Evolutionary conservation across 1,140 invertebrate genomes (phyloP), one percentile per base, ranked within the genome.

Genomic region (Drosophila bocki): DNA sequence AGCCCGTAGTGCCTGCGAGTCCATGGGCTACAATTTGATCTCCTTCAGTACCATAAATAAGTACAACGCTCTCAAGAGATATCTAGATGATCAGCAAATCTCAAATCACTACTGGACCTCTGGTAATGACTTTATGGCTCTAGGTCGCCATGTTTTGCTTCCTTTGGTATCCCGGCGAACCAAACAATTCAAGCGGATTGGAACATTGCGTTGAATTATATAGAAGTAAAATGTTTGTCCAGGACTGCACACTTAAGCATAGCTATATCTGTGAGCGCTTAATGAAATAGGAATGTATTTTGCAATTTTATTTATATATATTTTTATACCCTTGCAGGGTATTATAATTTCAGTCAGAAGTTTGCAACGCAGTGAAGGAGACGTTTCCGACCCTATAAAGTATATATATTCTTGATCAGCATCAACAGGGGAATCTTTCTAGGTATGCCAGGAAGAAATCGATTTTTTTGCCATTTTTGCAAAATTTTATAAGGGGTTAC

Each of bases 71-170:
- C 3, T 75, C 2, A 57, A 64, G 29, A 15, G 26, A 7, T 75
- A 67, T 44, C 7, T 75, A 1, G 33, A 12, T 12, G 22, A 37
- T 19, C 41, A 60, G 2, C 26, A 56, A 3, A 32, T 68, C 6
- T 3, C n/a, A 19, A 2, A 45, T 22, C 13, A 5, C 7, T 75
- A 61, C 19, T 78, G 75, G 75, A 75, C 72, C 6, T 69, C 57
- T 2, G 75, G 75, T 1, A 50, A 41, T 6, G 72, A 76, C 13
- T 54, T 57, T 39, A 42, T n/a, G 2, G 29, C 19, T 11, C 29
- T 39, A n/a, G 72, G 51, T 0, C 11, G 19, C 0, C 72, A 78
- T 12, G n/a, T 32, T 35, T 78, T 72, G 75, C 33, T 69, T 15
- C 15, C 45, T 76, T 33, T 78, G 64, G 74, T 39, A 8, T 13